Percentiles rank a stretch among this genome's conserved stretches.
phyloP scores from a whole-genome alignment of 2,113 vertebrate genomes.

The Alethe castanea region DNA sequence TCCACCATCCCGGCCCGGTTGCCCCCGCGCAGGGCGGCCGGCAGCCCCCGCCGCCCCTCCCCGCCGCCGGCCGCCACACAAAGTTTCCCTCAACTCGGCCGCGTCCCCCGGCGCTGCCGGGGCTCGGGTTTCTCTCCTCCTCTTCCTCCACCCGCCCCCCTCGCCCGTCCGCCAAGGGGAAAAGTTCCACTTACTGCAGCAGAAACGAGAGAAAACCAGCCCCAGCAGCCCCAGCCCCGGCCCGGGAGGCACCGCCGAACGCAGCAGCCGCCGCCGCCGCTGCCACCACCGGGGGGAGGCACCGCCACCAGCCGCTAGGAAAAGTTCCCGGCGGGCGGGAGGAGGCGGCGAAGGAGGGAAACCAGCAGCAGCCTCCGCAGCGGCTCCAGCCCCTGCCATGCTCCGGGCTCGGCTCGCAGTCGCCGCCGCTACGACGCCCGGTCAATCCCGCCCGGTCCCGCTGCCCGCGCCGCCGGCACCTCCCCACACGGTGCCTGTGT shows the following conservation, averaged over 20 bases:
- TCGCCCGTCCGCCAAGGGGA: not conserved
- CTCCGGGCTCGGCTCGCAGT: not conserved
- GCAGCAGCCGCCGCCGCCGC: not conserved
- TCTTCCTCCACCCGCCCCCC: not conserved
- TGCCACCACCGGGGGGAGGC: not conserved
- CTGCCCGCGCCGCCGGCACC: not conserved
- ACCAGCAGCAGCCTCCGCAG: not conserved
- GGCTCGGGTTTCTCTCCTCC: not conserved
- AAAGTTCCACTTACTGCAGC: conserved; percentile 62
- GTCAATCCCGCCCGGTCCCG: not conserved
- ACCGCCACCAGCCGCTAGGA: not conserved
- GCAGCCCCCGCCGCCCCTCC: not conserved
- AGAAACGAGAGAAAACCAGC: conserved; percentile 41
- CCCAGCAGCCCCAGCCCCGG: conserved; percentile 20
- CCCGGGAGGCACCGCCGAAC: not conserved
- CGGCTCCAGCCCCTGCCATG: conserved; percentile 19
- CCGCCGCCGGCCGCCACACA: not conserved
- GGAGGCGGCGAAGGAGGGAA: not conserved
- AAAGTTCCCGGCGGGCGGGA: not conserved
- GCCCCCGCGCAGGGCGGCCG: not conserved
- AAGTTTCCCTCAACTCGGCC: conserved; percentile 39
- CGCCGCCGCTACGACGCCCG: conserved; percentile 25
- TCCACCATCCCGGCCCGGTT: not conserved
- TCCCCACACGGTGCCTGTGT: conserved; percentile 37
- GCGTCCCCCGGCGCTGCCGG: not conserved